Base-by-base conservation (phyloP, 2,888 invertebrate genomes). In the Pandemis corylana region DNA sequence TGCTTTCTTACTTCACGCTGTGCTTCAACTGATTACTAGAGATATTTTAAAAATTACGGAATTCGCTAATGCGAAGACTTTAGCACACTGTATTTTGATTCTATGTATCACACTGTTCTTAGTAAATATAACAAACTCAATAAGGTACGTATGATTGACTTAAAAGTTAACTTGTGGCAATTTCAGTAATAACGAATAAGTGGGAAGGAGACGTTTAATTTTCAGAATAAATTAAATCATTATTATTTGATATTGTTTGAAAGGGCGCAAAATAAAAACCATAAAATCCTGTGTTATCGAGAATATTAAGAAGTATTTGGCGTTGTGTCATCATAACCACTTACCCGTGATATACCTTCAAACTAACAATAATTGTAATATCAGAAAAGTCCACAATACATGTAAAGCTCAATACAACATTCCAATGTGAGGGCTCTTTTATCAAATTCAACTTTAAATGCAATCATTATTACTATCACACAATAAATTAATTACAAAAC, bases 61-160 rank as follows among this genome's bases (percentile, higher is more conserved):
- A 15, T 44, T 44, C 15, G 36, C 44, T 64, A 64, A 44, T 64
- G 64, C 9, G 15, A 63, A 42, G 66, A 53, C n/a, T 72, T 65
- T 65, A 71, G 59, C 67, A 68, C 67, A 72, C 62, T 62, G 1
- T 62, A 67, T 71, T 36, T 62, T 15, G 46, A 62, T 67, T 72
- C 59, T 53, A 36, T 36, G 28, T 36, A 69, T 68, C 64, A 73
- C 86, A 84, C 79, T 86, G 87, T 15, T n/a, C 61, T 28, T 44
- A 61, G n/a, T 36, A 56, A 41, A 13, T 36, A 65, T 61, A 49
- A 65, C 15, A 53, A 53, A 61, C 10, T 59, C 20, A 10, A 61
- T 51, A 51, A 44, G 51, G 56, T 56, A 56, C 56, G 56, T 62
- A 62, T 62, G n/a, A 41, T 41, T 62, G 13, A 41, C n/a, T 41